Conservation (phyloP, 2,888 invertebrate species). For the Mythimna lalbum region DNA sequence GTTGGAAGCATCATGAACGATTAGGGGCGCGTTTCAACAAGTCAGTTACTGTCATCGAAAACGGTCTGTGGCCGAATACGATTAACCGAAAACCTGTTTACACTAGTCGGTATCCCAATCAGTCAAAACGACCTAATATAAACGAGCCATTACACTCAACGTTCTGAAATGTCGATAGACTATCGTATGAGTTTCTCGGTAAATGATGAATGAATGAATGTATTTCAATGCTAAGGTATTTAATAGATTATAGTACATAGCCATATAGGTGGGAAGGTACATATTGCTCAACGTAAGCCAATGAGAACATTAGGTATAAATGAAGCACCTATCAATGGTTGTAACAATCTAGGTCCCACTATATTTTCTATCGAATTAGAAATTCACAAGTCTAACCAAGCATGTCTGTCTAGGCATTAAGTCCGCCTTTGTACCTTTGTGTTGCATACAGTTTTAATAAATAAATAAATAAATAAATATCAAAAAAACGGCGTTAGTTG, state of each 20-base stretch:
- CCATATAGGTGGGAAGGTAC: neutral
- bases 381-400: neutral
- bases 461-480: too few species aligned
- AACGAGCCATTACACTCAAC: too few species aligned
- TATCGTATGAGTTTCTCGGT: neutral
- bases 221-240: conserved; percentile 15
- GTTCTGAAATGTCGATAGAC: neutral
- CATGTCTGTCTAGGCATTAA: too few species aligned
- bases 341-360: neutral
- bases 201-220: neutral
- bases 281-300: neutral
- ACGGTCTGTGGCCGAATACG: too few species aligned
- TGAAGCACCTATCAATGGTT: conserved; percentile 5
- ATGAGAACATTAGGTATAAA: neutral
- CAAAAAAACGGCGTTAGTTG: neutral
- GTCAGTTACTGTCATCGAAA: too few species aligned
- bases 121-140: too few species aligned
- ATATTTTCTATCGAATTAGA: neutral
- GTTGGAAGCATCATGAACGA: too few species aligned
- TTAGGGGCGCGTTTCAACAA: too few species aligned
- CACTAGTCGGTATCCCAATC: too few species aligned
- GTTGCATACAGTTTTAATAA: too few species aligned
- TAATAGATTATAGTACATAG: neutral
- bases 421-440: too few species aligned
- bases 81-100: too few species aligned